Evolutionary conservation across 2,888 invertebrate species (phyloP).

Genomic region (Meganola albula): DNA sequence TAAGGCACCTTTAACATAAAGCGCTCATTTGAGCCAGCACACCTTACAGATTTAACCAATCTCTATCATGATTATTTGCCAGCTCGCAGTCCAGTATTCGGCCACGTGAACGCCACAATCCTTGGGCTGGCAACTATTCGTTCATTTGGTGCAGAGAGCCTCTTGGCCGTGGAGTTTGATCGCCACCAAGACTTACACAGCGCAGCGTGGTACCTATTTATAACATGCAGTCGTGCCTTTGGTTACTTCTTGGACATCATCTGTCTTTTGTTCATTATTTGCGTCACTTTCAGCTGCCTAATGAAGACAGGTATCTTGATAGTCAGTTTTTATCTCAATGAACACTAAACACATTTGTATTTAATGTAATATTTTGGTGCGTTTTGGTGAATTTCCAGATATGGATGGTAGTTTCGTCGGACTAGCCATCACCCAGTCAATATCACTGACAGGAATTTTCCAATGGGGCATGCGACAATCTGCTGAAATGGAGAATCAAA

Average conservation of each 20-base stretch:
- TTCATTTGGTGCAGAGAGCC: constrained; percentile 83
- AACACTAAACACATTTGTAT: too few relatives aligned
- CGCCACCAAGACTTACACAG: constrained; percentile 80
- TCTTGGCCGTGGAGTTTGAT: constrained; percentile 78
- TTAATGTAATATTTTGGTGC: too few relatives aligned
- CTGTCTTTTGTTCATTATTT: constrained; percentile 79
- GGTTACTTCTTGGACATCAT: constrained; percentile 81
- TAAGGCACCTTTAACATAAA: too few relatives aligned
- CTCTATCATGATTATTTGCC: constrained; percentile 23
- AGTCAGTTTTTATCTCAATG: too few relatives aligned
- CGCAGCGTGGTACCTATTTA: constrained; percentile 82
- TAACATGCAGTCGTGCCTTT: constrained; percentile 80
- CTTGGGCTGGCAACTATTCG: constrained; percentile 89
- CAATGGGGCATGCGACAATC: constrained; percentile 92
- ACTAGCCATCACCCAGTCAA: constrained; percentile 81
- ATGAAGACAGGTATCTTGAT: constrained; percentile 71
- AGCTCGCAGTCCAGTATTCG: constrained; percentile 91
- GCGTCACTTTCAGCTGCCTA: constrained; percentile 81
- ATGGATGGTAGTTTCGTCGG: constrained; percentile 78
- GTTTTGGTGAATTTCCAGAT: too few relatives aligned
- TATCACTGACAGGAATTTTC: constrained; percentile 79
- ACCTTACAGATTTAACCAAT: too few relatives aligned
- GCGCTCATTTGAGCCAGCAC: too few relatives aligned
- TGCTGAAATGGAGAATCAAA: constrained; percentile 88
- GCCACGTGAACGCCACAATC: constrained; percentile 87